phyloP scores from a whole-genome alignment of 2,888 invertebrate species.

The Auanema freiburgensis region DNA sequence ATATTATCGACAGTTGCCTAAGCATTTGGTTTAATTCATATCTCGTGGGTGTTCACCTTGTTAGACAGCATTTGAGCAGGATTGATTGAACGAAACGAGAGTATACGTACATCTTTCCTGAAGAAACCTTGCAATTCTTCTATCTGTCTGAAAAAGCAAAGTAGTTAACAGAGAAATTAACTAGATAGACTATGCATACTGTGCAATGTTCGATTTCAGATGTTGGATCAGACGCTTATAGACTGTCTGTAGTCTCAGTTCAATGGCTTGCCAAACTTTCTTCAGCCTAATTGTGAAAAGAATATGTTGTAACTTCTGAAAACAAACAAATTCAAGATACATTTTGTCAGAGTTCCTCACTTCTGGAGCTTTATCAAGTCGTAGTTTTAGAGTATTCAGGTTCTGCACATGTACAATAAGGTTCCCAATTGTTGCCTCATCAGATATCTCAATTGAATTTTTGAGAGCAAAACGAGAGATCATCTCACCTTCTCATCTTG shows the following conservation, averaged over 20 bases:
- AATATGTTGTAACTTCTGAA: background rate
- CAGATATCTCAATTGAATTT: slow-evolving; percentile 1
- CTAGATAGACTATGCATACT: too few species aligned
- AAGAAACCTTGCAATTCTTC: slow-evolving; percentile 32
- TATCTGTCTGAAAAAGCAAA: slow-evolving; percentile 14
- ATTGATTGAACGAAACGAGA: slow-evolving; percentile 56
- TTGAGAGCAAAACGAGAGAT: background rate
- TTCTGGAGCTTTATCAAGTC: slow-evolving; percentile 15
- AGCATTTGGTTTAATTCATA: slow-evolving; percentile 3
- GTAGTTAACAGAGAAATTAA: too few species aligned
- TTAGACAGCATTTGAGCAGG: slow-evolving; percentile 56
- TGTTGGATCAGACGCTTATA: too few species aligned
- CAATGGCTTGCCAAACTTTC: background rate
- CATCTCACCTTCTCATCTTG: slow-evolving; percentile 15
- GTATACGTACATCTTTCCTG: slow-evolving; percentile 37
- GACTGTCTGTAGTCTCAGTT: background rate
- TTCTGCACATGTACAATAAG: slow-evolving; percentile 4
- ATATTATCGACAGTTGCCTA: slow-evolving; percentile 48
- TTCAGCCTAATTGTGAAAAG: background rate
- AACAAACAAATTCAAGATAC: background rate
- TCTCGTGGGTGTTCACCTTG: slow-evolving; percentile 27
- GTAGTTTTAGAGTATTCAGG: slow-evolving; percentile 8
- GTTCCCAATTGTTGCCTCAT: background rate
- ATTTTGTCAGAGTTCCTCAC: slow-evolving; percentile 7
- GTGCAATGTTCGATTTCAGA: too few species aligned